Conservation (phyloP, 2,797 vertebrate species). For the Chelidonichthys spinosus region DNA sequence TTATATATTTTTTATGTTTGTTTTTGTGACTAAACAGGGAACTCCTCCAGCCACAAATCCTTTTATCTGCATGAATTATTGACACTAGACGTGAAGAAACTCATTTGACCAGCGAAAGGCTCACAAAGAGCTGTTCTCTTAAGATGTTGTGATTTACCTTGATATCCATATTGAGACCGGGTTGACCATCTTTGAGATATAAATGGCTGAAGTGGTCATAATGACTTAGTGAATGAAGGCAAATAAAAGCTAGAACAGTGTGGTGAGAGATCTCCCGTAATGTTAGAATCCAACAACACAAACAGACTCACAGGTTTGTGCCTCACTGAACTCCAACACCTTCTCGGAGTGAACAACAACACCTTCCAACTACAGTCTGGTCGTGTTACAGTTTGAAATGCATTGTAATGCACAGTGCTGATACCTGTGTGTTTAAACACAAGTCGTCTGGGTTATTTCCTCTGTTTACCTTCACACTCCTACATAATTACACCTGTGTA, state of each 20-base stretch:
- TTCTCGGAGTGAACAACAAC: too few relatives aligned
- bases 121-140: too few relatives aligned
- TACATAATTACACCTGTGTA: neutral
- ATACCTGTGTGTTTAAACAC: constrained; percentile 10
- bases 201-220: too few relatives aligned
- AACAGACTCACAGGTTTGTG: too few relatives aligned
- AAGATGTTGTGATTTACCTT: too few relatives aligned
- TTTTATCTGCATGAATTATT: neutral
- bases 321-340: too few relatives aligned
- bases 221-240: too few relatives aligned
- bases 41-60: neutral
- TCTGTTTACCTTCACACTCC: constrained; percentile 18
- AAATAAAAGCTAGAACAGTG: neutral
- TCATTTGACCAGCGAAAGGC: too few relatives aligned
- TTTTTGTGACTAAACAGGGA: neutral
- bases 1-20: neutral
- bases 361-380: too few relatives aligned
- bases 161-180: too few relatives aligned
- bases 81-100: neutral
- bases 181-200: too few relatives aligned
- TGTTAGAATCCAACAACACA: too few relatives aligned
- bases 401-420: neutral
- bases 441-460: neutral
- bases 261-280: neutral
- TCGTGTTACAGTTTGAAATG: neutral